A percentile compares a stretch with the other conserved stretches of the same genome.
Conservation (phyloP, 1,140 invertebrate species). For the Drosophila navojoa region DNA sequence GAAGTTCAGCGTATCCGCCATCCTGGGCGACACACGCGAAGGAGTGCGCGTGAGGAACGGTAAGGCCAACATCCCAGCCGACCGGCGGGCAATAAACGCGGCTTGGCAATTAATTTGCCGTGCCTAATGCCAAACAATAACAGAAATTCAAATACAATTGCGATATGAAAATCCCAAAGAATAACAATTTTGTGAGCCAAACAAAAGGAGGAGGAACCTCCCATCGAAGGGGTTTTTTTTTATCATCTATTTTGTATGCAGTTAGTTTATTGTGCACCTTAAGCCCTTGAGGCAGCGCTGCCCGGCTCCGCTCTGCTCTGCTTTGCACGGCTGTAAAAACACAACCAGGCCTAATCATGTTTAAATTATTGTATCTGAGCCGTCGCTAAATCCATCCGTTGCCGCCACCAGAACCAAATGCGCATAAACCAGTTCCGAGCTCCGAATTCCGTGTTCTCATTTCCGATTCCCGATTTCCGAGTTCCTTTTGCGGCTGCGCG, state of each 20-base stretch:
- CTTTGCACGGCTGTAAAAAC: slow-evolving; percentile 75
- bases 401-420: slow-evolving; percentile 55
- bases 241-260: slow-evolving; percentile 11
- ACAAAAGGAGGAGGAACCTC: slow-evolving; percentile 2
- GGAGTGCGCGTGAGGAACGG: slow-evolving; percentile 84
- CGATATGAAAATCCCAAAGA: slow-evolving; percentile 76
- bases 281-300: slow-evolving; percentile 65
- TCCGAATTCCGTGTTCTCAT: slow-evolving; percentile 42
- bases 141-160: slow-evolving; percentile 62
- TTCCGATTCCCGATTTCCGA: slow-evolving; percentile 38
- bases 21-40: slow-evolving; percentile 87
- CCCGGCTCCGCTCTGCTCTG: slow-evolving; percentile 22
- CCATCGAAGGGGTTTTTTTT: slow-evolving; percentile 26
- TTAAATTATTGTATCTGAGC: slow-evolving; percentile 81
- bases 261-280: slow-evolving; percentile 53
- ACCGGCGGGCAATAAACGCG: slow-evolving; percentile 43
- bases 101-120: slow-evolving; percentile 75
- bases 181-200: slow-evolving; percentile 58
- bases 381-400: slow-evolving; percentile 44
- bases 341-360: slow-evolving; percentile 83
- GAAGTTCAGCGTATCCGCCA: slow-evolving; percentile 96
- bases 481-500: slow-evolving; percentile 52
- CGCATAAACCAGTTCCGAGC: slow-evolving; percentile 70
- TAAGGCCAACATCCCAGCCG: slow-evolving; percentile 53
- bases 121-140: slow-evolving; percentile 63